These are phyloP conservation scores for Epirrhoe alternata DNA, from an alignment of 2,888 invertebrate genomes.

Conservation along the genomic window DNA sequence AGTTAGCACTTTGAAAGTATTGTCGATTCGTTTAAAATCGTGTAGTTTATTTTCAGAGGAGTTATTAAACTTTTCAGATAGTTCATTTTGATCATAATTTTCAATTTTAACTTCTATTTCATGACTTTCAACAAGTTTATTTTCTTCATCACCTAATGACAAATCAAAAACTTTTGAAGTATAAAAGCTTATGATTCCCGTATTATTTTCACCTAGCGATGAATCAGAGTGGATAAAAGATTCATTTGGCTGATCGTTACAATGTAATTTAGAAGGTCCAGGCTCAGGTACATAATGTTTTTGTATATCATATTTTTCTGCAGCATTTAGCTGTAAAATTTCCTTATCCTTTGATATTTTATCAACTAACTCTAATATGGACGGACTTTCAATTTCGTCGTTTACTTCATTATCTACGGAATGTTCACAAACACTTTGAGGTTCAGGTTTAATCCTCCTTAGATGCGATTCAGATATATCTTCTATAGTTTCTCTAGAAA, in stretches of 20 bases:
- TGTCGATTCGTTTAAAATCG: neutral
- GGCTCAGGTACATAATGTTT: conserved; percentile 67
- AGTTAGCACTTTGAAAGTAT: conserved; percentile 59
- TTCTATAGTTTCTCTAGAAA: conserved; percentile 67
- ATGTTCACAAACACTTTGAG: conserved; percentile 48
- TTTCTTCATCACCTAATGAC: conserved; percentile 51
- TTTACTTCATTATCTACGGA: conserved; percentile 37
- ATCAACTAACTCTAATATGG: conserved; percentile 41
- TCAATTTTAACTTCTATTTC: conserved; percentile 47
- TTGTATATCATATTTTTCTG: conserved; percentile 65
- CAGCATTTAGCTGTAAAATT: conserved; percentile 43
- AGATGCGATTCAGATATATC: conserved; percentile 63
- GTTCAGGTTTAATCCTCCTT: conserved; percentile 56
- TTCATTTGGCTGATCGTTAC: conserved; percentile 36
- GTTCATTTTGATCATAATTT: conserved; percentile 19
- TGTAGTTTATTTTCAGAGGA: neutral
- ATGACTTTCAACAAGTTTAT: conserved; percentile 20
- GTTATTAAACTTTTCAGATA: conserved; percentile 4
- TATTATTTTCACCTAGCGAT: conserved; percentile 61
- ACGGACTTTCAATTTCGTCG: conserved; percentile 37
- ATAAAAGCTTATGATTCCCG: conserved; percentile 76
- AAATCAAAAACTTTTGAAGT: conserved; percentile 72
- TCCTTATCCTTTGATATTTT: conserved; percentile 41
- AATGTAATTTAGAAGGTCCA: conserved; percentile 63
- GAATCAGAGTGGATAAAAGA: conserved; percentile 56